Evolutionary conservation across 2,797 vertebrate species (phyloP), one percentile per base, ranked within the genome.

Genomic region (Takifugu ocellatus): DNA sequence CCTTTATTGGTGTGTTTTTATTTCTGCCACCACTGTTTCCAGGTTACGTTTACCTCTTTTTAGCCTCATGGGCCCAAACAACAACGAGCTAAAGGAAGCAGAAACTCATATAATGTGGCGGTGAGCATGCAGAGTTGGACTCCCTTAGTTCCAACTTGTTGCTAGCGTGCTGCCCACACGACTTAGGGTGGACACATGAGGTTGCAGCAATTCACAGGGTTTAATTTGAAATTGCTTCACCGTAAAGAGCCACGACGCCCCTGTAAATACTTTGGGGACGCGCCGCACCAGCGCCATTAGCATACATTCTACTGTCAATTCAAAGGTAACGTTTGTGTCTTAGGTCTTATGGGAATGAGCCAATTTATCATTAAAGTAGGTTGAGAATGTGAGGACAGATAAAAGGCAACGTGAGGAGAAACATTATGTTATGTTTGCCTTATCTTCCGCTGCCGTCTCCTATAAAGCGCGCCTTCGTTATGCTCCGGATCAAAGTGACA

Each of bases 191-290:
- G 74, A 76, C 75, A 72, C 77, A 82, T 84, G 83, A 68, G 72
- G 59, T 77, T 75, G 69, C 61, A 50, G 74, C 67, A 85, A 81
- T 84, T 85, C 82, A 68, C 66, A 77, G 68, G 61, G 72, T 79
- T 86, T 75, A 79, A 71, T 60, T 67, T 79, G 61, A 83, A 82
- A 88, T 80, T 54, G 76, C 73, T 68, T 85, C 83, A 71, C 64
- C 64, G 66, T 59, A 65, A 46, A n/a, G 44, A 21, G 61, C 66
- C 31, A 72, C 65, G 79, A 82, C 80, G 81, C 70, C 68, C 72
- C 66, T 64, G 72, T 85, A 85, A 82, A 77, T 79, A 80, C 79
- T 80, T 71, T 51, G 69, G 73, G 75, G 74, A 83, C 61, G 43
- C 59, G 59, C 48, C 16, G 55, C 59, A 51, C 65, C 21, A 14